Conservation (phyloP, 2,113 vertebrate species). For the Azemiops feae region DNA sequence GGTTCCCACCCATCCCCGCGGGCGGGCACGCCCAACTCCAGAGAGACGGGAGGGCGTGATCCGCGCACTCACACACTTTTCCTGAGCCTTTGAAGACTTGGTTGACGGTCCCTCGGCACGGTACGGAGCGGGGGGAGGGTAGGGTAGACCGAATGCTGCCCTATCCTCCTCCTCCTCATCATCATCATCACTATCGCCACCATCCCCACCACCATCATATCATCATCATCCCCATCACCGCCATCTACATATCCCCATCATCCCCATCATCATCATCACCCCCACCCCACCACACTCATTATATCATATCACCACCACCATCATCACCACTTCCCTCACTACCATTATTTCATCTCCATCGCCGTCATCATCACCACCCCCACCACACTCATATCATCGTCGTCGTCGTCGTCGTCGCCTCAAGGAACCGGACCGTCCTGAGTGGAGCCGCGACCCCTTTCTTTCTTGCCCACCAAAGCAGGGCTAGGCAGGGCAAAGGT, state of each 20-base stretch:
- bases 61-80: neutral
- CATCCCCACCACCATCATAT: no score
- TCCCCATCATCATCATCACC: no score
- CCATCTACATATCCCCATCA: neutral
- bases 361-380: no score
- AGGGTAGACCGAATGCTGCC: neutral
- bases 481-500: neutral
- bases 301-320: no score
- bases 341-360: no score
- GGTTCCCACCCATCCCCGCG: neutral
- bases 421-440: neutral
- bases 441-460: neutral
- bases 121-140: neutral
- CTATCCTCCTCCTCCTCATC: neutral
- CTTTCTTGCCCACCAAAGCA: neutral
- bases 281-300: no score
- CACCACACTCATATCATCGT: no score
- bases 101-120: neutral
- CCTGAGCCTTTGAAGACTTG: neutral
- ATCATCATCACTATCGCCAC: no score
- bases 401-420: no score
- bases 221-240: neutral
- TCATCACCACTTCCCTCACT: no score
- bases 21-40: neutral
- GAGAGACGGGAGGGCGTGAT: neutral